Evolutionary conservation across 1,140 invertebrate genomes (phyloP).

Genomic region (Eufriesea mexicana): DNA sequence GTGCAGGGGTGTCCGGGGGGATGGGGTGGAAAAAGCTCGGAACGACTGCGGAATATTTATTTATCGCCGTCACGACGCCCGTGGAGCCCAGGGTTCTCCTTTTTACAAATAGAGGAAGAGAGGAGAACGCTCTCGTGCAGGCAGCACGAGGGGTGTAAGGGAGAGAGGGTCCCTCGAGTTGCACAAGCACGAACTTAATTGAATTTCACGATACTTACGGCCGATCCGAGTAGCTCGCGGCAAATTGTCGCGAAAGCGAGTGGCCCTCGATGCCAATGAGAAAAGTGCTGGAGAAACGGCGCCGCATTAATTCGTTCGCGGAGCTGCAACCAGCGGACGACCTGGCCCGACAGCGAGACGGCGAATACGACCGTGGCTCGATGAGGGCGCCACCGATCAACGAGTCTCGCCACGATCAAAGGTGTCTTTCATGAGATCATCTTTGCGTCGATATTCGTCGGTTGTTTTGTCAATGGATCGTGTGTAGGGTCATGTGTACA

Average conservation of each 20-base stretch:
- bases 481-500: too few relatives aligned
- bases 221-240: conserved; percentile 55
- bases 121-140: too few relatives aligned
- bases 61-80: conserved; percentile 50
- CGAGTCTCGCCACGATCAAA: not conserved
- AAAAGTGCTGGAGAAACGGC: conserved; percentile 52
- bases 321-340: not conserved
- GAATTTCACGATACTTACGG: conserved; percentile 62
- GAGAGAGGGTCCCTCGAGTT: conserved; percentile 9
- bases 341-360: conserved; percentile 1
- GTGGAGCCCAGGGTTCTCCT: not conserved
- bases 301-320: conserved; percentile 57
- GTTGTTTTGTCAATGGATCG: too few relatives aligned
- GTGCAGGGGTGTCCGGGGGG: conserved; percentile 12
- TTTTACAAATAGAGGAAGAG: not conserved
- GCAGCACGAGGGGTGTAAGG: not conserved
- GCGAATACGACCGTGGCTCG: not conserved
- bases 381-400: conserved; percentile 10
- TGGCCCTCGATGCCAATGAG: conserved; percentile 50
- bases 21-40: not conserved
- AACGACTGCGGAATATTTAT: conserved; percentile 60
- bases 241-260: conserved; percentile 62
- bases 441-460: too few relatives aligned
- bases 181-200: conserved; percentile 60
- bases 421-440: not conserved